Base-by-base conservation (phyloP, 1,140 invertebrate species). In the Planococcus citri region DNA sequence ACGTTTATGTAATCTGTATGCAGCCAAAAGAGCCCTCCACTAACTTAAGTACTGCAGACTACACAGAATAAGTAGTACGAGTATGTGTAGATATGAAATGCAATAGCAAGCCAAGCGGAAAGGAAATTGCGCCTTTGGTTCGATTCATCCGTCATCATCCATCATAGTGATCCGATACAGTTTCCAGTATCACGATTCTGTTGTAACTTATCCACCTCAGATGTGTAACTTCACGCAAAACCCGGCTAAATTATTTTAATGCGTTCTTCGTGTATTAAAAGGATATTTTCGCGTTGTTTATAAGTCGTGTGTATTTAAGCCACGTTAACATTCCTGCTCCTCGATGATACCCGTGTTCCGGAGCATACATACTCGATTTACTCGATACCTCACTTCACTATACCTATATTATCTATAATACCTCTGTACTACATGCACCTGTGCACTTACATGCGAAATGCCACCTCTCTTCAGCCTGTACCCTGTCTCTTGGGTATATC, bases 71-170 rank as follows among this genome's bases (percentile, higher is more conserved):
- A 9, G 2, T 51, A n/a, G 17, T 51, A 20, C 41, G 41, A 51
- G 4, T 12, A 33, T n/a, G n/a, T n/a, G n/a, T n/a, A n/a, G n/a
- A 14, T 37, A 6, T 37, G 6, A 37, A 37, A 37, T 37, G 33
- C 14, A 37, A 6, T 37, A 37, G 14, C 6, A 37, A 14, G 33
- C 33, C n/a, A n/a, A n/a, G 41, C 41, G 41, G 3, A 51, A 3
- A 6, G 6, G n/a, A 2, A n/a, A 20, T n/a, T 2, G n/a, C 41
- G 41, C n/a, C n/a, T n/a, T n/a, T n/a, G n/a, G n/a, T n/a, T n/a
- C n/a, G n/a, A n/a, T 51, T 51, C 41, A 51, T 51, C 41, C 41
- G 41, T 51, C 41, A 51, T 51, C 41, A 51, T 51, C 41, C 41
- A 51, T 51, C 41, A 51, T 51, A 51, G 17, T n/a, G 6, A 51